Conservation (phyloP, 2,113 vertebrate species). For the Lonchura striata region DNA sequence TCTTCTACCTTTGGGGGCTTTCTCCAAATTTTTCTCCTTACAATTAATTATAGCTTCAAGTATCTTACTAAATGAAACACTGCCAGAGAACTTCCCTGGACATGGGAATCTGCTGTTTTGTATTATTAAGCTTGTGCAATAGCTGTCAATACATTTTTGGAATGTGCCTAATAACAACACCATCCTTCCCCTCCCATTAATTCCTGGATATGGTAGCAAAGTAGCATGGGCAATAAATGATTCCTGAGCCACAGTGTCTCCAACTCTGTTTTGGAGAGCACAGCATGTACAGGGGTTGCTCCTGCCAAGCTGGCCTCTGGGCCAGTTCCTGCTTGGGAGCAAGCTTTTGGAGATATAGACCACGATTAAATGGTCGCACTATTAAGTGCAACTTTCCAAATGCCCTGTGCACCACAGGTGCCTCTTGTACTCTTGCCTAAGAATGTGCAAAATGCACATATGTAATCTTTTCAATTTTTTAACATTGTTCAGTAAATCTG, state of each 20-base stretch:
- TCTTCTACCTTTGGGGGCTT: not conserved
- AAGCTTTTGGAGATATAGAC: not conserved
- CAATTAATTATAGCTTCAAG: not conserved
- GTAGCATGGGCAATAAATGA: not conserved
- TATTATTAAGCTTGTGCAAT: not conserved
- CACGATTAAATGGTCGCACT: not conserved
- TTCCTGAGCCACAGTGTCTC: accelerated
- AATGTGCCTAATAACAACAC: not conserved
- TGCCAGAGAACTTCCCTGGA: not conserved
- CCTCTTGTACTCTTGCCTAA: not conserved
- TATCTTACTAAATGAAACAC: not conserved
- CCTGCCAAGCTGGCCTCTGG: not conserved
- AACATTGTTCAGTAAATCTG: not conserved
- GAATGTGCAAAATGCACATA: not conserved
- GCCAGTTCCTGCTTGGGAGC: not conserved
- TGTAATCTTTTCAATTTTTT: not conserved
- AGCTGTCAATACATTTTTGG: not conserved
- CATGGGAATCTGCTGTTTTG: not conserved
- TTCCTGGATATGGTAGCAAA: not conserved
- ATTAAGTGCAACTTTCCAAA: not conserved
- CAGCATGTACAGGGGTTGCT: accelerated
- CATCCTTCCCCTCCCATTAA: not conserved
- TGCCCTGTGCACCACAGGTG: not conserved
- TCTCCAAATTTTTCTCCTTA: not conserved
- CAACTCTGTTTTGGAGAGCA: not conserved